Conservation (phyloP, 1,140 invertebrate species). For the Oscheius sp. region DNA sequence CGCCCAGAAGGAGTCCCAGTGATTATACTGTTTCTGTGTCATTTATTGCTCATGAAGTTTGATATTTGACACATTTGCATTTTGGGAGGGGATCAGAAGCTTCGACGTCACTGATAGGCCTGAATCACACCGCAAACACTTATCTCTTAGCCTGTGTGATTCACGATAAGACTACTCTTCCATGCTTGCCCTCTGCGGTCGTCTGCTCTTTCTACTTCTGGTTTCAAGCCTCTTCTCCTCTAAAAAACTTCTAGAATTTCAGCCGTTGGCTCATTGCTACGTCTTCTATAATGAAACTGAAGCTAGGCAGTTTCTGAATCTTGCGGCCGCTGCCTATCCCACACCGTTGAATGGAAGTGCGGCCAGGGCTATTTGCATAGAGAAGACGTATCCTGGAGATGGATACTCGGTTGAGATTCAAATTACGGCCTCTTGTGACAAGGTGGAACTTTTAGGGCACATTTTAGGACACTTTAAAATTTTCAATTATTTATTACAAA, state of each 20-base stretch:
- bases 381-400: constrained; percentile 17
- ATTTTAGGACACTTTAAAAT: no score
- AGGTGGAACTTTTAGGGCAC: constrained; percentile 8
- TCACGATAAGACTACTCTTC: no score
- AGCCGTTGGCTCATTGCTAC: background rate
- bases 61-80: no score
- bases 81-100: no score
- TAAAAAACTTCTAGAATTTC: background rate
- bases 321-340: constrained; percentile 22
- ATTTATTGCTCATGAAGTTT: no score
- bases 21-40: no score
- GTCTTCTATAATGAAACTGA: constrained; percentile 12
- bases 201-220: background rate
- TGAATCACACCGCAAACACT: no score
- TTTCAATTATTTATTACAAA: no score
- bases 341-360: background rate
- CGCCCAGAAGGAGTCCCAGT: background rate
- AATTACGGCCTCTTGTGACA: constrained; percentile 21
- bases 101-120: no score
- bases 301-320: constrained; percentile 19
- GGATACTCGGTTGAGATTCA: constrained; percentile 7
- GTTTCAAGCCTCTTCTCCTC: background rate
- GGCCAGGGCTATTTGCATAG: constrained; percentile 13
- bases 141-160: no score
- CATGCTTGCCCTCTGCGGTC: no score